Evolutionary conservation across 2,888 invertebrate species (phyloP).

Genomic region (Ochlodes sylvanus): DNA sequence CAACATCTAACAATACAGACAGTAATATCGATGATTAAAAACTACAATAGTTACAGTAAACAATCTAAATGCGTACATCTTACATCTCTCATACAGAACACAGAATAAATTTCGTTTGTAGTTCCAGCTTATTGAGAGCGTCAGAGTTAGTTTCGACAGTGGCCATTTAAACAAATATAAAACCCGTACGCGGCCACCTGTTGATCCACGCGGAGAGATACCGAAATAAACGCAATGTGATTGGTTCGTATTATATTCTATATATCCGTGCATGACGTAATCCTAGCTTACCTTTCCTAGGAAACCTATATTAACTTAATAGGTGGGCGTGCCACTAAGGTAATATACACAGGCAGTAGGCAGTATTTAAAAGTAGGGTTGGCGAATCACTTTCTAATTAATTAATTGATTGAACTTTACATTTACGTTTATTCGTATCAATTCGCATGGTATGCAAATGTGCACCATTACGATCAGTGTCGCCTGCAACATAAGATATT

Average conservation of each 20-base stretch:
- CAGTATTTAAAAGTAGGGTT: slow-evolving; percentile 31
- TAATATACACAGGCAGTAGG: slow-evolving; percentile 24
- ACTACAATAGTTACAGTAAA: slow-evolving; percentile 9
- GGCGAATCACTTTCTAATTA: slow-evolving; percentile 28
- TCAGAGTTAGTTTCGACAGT: slow-evolving; percentile 39
- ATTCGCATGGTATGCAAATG: no score
- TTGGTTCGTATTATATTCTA: slow-evolving; percentile 27
- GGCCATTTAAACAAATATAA: slow-evolving; percentile 39
- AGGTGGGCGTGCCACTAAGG: slow-evolving; percentile 33
- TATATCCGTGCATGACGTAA: slow-evolving; percentile 14
- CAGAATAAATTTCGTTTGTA: slow-evolving; percentile 38
- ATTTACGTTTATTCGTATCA: not conserved
- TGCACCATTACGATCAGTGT: no score
- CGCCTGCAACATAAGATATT: no score
- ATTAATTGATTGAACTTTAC: slow-evolving; percentile 11
- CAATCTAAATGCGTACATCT: slow-evolving; percentile 16
- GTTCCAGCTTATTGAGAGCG: slow-evolving; percentile 35
- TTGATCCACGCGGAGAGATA: slow-evolving; percentile 35
- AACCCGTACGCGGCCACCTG: slow-evolving; percentile 38
- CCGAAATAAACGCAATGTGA: slow-evolving; percentile 35
- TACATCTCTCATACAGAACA: slow-evolving; percentile 21
- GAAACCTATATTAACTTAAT: slow-evolving; percentile 35
- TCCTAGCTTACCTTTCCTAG: slow-evolving; percentile 25
- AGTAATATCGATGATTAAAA: not conserved
- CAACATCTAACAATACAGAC: not conserved